Evolutionary conservation across 2,888 invertebrate species (phyloP), one percentile per base, ranked within the genome.

Genomic region (Epinotia bilunana): DNA sequence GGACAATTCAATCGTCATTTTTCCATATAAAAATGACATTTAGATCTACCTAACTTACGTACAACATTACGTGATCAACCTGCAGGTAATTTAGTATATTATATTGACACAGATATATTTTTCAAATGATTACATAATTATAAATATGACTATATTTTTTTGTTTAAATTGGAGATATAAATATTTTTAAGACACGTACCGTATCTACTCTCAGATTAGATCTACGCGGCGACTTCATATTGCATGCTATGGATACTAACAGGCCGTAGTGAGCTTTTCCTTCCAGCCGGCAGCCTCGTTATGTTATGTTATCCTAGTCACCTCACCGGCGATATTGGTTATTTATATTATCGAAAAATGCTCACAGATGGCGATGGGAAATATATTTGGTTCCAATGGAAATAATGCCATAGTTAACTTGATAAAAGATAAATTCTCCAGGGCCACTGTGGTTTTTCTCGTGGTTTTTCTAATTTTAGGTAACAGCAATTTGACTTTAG

Each of bases 391-490:
- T 16, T 49, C 5, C 9, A 39, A 39, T 9, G 9, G 9, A 39
- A 33, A 33, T 7, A 33, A 39, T 39, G 39, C 39, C 5, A 39
- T 12, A 18, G 18, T 12, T 43, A 43, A 43, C 62, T 62, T 43
- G 12, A 43, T 43, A n/a, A 43, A 9, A 39, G 9, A 9, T 2
- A 9, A 39, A 39, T 39, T 4, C 39, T 9, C 39, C 39, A 39
- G 39, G 1, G 39, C 33, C 33, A 33, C 33, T 5, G 7, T 6
- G 7, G 33, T 33, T 28, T 28, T 28, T 28, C 1, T 39, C 57
- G 12, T 18, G 9, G 57, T 74, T 68, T 70, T 69, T 49, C 23
- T 70, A 64, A 74, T 64, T 74, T 70, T 43, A 60, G 64, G 49
- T 53, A 39, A 46, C 63, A 5, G 33, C 33, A n/a, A n/a, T 55